Percentiles rank a stretch among this genome's conserved stretches.
Conservation (phyloP, 2,888 invertebrate species). For the Tanytarsus gracilentus region DNA sequence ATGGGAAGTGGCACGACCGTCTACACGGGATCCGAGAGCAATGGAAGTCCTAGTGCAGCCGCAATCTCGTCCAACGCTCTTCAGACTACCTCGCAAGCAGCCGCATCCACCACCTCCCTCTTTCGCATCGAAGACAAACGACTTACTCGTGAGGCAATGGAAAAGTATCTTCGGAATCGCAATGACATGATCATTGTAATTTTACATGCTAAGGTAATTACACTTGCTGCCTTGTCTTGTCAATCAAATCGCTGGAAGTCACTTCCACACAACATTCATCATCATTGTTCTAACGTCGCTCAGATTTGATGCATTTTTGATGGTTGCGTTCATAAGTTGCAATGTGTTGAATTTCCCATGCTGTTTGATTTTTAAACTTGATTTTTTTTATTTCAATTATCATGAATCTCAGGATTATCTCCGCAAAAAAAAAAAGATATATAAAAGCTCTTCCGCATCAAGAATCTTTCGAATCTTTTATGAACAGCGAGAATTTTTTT, state of each 20-base stretch:
- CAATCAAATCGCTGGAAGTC: conserved; percentile 17
- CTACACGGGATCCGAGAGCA: conserved; percentile 56
- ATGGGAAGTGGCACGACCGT: conserved; percentile 31
- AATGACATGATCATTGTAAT: conserved; percentile 95
- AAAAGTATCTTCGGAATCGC: conserved; percentile 86
- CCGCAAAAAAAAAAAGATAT: background rate
- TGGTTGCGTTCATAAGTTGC: background rate
- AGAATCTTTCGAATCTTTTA: conserved; percentile 10
- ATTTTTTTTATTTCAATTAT: conserved; percentile 28
- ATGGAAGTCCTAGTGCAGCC: conserved; percentile 48
- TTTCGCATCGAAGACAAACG: conserved; percentile 60
- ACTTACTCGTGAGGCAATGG: conserved; percentile 88
- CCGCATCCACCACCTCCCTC: conserved; percentile 17
- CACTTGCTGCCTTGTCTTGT: too few species aligned
- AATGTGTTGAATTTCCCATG: conserved; percentile 22
- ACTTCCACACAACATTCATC: too few species aligned
- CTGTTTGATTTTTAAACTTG: conserved; percentile 24
- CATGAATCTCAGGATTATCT: conserved; percentile 26
- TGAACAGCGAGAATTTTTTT: too few species aligned
- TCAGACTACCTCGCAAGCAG: conserved; percentile 10
- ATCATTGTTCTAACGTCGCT: background rate
- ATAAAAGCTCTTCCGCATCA: conserved; percentile 18
- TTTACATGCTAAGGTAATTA: conserved; percentile 77
- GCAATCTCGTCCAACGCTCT: conserved; percentile 35
- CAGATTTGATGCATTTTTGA: conserved; percentile 8